Conservation (phyloP, 2,113 vertebrate genomes). For the Callipepla squamata region DNA sequence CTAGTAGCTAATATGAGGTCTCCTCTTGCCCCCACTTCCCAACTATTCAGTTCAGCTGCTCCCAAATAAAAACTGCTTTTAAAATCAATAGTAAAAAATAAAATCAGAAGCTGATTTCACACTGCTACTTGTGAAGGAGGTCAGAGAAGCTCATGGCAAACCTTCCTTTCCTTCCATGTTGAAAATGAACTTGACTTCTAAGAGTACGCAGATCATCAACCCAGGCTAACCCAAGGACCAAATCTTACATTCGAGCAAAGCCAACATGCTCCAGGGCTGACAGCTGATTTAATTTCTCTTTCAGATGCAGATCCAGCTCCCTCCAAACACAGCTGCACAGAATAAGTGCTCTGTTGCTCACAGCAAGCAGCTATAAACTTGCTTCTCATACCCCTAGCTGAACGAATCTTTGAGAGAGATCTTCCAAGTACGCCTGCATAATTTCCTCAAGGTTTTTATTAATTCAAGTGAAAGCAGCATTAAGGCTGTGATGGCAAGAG, state of each 20-base stretch:
- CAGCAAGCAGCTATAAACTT: background rate
- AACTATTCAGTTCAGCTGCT: background rate
- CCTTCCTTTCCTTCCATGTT: background rate
- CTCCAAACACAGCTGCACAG: background rate
- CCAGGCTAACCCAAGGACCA: background rate
- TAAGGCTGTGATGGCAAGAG: background rate
- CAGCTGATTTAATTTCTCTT: fast-evolving
- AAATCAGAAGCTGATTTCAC: background rate
- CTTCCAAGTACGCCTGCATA: fast-evolving
- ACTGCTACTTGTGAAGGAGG: background rate
- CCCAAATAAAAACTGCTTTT: background rate
- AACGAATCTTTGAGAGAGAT: background rate
- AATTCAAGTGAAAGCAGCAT: background rate
- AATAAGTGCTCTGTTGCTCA: background rate
- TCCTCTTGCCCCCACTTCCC: background rate
- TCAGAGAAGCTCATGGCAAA: background rate
- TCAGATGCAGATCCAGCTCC: background rate
- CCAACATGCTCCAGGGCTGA: background rate
- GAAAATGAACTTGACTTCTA: background rate
- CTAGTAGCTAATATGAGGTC: background rate
- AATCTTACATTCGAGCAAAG: background rate
- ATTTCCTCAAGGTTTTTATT: background rate
- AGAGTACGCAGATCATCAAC: background rate
- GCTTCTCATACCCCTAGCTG: background rate
- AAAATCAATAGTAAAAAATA: background rate